Conservation (phyloP, 2,113 vertebrate genomes). For the Hemibagrus wyckioides region DNA sequence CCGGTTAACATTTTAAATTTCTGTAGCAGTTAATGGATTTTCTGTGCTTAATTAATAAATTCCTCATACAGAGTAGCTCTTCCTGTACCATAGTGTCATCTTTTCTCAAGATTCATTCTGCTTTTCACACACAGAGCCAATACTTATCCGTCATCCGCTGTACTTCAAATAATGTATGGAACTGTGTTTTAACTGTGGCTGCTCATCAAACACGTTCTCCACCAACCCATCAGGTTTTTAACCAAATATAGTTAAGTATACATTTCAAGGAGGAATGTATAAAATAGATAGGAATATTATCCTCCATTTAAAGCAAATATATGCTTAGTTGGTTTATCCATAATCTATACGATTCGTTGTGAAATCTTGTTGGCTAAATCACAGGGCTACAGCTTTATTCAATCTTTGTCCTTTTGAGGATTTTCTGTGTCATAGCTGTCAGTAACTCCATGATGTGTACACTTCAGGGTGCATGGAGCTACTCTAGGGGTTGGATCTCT, state of each 20-base stretch:
- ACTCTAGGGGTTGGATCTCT: slow-evolving; percentile 88
- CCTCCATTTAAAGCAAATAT: neutral
- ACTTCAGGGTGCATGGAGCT: slow-evolving; percentile 83
- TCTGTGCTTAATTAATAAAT: neutral
- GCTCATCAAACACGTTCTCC: neutral
- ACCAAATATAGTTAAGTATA: neutral
- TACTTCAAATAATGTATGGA: neutral
- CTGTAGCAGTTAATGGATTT: neutral
- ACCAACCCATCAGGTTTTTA: neutral
- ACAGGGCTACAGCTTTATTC: neutral
- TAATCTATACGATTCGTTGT: neutral
- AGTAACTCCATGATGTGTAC: slow-evolving; percentile 27
- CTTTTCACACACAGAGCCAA: neutral
- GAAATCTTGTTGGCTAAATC: neutral
- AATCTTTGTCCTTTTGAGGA: neutral
- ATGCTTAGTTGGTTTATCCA: neutral
- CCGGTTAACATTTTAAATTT: neutral
- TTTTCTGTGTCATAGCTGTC: neutral
- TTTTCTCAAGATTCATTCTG: neutral
- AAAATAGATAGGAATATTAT: neutral
- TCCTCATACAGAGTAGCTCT: neutral
- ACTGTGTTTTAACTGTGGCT: neutral
- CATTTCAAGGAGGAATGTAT: neutral
- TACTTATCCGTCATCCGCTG: neutral
- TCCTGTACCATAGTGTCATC: neutral